Evolutionary conservation across 2,113 vertebrate genomes (phyloP).

Genomic region (Xiphophorus couchianus): DNA sequence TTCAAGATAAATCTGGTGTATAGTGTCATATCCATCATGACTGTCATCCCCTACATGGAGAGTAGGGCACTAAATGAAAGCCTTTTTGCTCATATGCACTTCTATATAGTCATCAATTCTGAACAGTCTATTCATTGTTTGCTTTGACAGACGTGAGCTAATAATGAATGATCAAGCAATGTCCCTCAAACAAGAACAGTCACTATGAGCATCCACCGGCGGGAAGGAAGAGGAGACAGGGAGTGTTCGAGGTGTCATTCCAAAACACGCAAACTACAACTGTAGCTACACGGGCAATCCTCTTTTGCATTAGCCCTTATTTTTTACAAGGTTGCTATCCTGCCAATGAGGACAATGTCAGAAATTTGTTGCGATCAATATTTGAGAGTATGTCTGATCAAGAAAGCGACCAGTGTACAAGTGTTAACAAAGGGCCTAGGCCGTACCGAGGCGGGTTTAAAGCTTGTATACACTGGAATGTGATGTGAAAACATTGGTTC

Average conservation of each 20-base stretch:
- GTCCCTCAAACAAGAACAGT: slow-evolving; percentile 70
- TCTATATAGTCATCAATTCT: slow-evolving; percentile 89
- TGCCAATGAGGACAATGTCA: slow-evolving; percentile 62
- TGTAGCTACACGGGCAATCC: slow-evolving; percentile 41
- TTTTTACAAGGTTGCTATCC: slow-evolving; percentile 63
- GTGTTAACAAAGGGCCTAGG: slow-evolving; percentile 75
- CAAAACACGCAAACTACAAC: slow-evolving; percentile 23
- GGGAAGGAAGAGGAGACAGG: background rate
- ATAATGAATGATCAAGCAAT: slow-evolving; percentile 87
- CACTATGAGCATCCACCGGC: slow-evolving; percentile 45
- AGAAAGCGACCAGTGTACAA: slow-evolving; percentile 67
- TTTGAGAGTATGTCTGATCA: slow-evolving; percentile 66
- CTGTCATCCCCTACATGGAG: slow-evolving; percentile 86
- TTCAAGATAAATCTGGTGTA: slow-evolving; percentile 91
- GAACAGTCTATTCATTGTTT: slow-evolving; percentile 87
- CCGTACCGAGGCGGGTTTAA: slow-evolving; percentile 65
- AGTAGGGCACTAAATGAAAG: slow-evolving; percentile 88
- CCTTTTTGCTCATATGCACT: slow-evolving; percentile 89
- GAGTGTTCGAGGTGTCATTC: slow-evolving; percentile 32
- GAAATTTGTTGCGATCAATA: slow-evolving; percentile 76
- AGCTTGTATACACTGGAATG: slow-evolving; percentile 75
- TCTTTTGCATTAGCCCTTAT: slow-evolving; percentile 49
- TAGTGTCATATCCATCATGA: slow-evolving; percentile 89
- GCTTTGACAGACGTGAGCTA: slow-evolving; percentile 85
- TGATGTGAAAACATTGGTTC: slow-evolving; percentile 74